phyloP scores from a whole-genome alignment of 2,797 vertebrate genomes.

The Parauchenoglanis punctatus region DNA sequence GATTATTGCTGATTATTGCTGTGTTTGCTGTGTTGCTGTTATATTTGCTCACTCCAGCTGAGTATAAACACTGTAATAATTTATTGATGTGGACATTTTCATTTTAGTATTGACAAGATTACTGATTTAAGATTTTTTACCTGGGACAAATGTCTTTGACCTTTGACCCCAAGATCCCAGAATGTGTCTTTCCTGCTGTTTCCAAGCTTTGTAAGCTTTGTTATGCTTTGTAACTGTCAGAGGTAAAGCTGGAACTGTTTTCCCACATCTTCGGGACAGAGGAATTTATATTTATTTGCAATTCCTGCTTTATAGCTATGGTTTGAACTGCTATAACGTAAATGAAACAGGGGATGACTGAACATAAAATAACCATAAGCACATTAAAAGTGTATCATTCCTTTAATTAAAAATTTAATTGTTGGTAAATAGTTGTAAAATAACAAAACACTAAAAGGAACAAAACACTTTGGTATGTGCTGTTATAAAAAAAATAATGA shows the following conservation, averaged over 20 bases:
- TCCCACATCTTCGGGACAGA: neutral
- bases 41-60: neutral
- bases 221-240: no score
- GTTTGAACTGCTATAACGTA: no score
- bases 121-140: constrained; percentile 5
- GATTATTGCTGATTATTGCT: neutral
- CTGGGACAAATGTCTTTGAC: neutral
- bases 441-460: neutral
- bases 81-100: neutral
- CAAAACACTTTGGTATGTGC: neutral
- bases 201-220: no score
- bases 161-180: neutral
- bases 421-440: neutral
- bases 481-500: neutral
- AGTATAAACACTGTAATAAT: neutral
- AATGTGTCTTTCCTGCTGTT: neutral
- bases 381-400: neutral
- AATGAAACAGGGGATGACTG: no score
- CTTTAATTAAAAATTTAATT: neutral
- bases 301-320: no score
- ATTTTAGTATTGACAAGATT: neutral
- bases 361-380: no score
- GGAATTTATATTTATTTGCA: neutral
- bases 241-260: neutral
- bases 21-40: no score